Evolutionary conservation across 23 tunicate species (phyloP).

Genomic region (Pegea sp.): DNA sequence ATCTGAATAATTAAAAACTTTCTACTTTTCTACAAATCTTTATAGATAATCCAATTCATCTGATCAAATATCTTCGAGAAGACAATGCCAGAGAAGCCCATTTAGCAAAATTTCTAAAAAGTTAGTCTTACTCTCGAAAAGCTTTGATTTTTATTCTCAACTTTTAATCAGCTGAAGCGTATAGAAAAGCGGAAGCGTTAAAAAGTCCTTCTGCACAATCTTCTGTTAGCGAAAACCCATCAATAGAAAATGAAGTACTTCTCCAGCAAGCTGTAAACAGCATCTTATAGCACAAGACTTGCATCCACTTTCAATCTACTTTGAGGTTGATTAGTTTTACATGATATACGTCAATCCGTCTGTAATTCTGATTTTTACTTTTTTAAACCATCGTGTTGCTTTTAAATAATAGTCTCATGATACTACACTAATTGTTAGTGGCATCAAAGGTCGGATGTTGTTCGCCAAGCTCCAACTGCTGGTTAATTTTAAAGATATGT

Average conservation of each 20-base stretch:
- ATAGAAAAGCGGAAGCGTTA: not conserved
- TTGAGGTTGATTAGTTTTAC: too few species aligned
- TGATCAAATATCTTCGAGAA: not conserved
- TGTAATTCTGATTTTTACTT: too few species aligned
- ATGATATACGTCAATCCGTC: too few species aligned
- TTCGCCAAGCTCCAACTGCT: too few species aligned
- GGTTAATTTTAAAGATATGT: too few species aligned
- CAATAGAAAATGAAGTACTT: slow-evolving; percentile 8
- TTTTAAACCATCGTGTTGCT: too few species aligned
- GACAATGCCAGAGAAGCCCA: not conserved
- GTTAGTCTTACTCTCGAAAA: not conserved
- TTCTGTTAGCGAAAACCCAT: not conserved
- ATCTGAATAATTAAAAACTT: not conserved
- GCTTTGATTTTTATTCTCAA: not conserved
- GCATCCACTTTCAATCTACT: too few species aligned
- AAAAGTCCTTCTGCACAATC: not conserved
- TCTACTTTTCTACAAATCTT: not conserved
- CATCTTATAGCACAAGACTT: slow-evolving; percentile 8
- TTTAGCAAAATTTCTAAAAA: too few species aligned
- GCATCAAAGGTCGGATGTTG: too few species aligned
- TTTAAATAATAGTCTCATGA: too few species aligned
- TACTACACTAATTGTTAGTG: too few species aligned
- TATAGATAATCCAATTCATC: not conserved
- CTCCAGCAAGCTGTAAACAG: slow-evolving; percentile 74
- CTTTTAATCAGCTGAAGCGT: not conserved